These are phyloP conservation scores for Brachystomella parvula DNA, from an alignment of 1,140 invertebrate genomes.

Conservation along the genomic window DNA sequence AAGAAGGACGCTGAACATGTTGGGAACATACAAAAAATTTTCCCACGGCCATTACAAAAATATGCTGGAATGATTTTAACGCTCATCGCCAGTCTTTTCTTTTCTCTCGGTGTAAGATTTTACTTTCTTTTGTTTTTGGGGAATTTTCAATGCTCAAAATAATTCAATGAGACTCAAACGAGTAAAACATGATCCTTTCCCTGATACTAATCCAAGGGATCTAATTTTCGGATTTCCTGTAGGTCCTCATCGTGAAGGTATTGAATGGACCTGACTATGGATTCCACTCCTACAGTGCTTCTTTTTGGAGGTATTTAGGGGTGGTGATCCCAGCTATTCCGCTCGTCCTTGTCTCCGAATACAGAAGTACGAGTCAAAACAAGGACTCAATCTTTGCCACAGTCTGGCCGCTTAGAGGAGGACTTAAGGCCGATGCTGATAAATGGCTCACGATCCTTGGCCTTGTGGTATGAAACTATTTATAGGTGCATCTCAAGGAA, in stretches of 20 bases:
- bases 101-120: constrained; percentile 25
- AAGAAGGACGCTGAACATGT: constrained; percentile 3
- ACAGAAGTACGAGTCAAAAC: constrained; percentile 4
- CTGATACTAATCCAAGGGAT: not conserved
- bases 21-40: not conserved
- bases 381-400: constrained; percentile 21
- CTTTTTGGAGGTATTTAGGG: constrained; percentile 32
- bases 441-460: constrained; percentile 31
- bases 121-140: not conserved
- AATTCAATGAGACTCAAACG: not conserved
- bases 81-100: constrained; percentile 26
- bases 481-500: too few relatives aligned
- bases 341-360: constrained; percentile 25
- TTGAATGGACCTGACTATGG: constrained; percentile 17
- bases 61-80: constrained; percentile 33
- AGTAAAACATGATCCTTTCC: not conserved
- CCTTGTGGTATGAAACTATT: constrained; percentile 32
- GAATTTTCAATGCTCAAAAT: not conserved
- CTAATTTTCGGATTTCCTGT: not conserved
- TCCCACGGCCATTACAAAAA: constrained; percentile 2
- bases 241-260: not conserved
- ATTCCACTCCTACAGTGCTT: constrained; percentile 19
- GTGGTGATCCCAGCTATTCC: constrained; percentile 24
- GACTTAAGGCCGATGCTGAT: not conserved
- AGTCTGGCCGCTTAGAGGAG: constrained; percentile 30